Conservation (phyloP, 2,113 vertebrate species). For the Dipodomys spectabilis region DNA sequence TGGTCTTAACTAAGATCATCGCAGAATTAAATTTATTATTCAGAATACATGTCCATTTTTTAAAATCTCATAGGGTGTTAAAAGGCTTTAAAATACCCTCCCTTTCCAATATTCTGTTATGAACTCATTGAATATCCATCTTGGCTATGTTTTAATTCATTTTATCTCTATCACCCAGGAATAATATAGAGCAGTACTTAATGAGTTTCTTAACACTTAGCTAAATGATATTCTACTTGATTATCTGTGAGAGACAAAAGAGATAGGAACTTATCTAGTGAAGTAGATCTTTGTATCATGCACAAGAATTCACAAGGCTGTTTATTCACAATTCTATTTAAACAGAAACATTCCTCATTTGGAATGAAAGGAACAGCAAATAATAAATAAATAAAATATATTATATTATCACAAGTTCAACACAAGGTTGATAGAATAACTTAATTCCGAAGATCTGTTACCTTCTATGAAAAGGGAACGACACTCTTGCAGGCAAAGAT, state of each 20-base stretch:
- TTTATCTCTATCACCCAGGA: not conserved
- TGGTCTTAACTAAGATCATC: not conserved
- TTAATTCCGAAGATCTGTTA: not conserved
- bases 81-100: not conserved
- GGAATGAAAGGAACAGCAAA: not conserved
- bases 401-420: not conserved
- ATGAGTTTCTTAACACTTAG: not conserved
- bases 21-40: not conserved
- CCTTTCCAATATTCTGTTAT: not conserved
- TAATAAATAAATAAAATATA: not conserved
- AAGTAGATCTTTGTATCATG: not conserved
- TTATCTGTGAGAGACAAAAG: not conserved
- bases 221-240: not conserved
- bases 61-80: not conserved
- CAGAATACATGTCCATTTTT: not conserved
- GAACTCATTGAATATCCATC: not conserved
- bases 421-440: not conserved
- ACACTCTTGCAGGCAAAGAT: not conserved
- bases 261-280: not conserved
- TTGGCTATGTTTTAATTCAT: not conserved
- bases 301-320: not conserved
- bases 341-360: not conserved
- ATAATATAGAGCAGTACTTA: not conserved
- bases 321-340: not conserved
- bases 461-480: not conserved